Percentiles rank a stretch among this genome's conserved stretches.
These are phyloP conservation scores for Salvelinus alpinus DNA, from an alignment of 2,113 vertebrate species.

Conservation along the genomic window DNA sequence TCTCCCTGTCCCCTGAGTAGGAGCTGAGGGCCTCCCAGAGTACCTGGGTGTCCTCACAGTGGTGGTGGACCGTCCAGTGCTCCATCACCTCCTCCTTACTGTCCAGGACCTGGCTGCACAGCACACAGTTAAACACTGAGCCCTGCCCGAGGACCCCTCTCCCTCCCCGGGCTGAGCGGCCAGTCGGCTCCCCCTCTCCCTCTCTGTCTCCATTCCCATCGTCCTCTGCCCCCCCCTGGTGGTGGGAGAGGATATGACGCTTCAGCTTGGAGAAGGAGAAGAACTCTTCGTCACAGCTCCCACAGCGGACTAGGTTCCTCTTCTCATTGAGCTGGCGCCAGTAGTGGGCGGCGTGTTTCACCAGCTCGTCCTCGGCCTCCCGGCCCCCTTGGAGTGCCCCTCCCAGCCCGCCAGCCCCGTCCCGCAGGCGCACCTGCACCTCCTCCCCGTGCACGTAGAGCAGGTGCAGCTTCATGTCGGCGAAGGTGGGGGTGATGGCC, in stretches of 20 bases:
- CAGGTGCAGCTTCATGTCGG: slow-evolving; percentile 93
- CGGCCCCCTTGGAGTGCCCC: slow-evolving; percentile 44
- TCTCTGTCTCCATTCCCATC: slow-evolving; percentile 4
- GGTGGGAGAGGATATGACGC: slow-evolving; percentile 70
- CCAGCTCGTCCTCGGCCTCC: slow-evolving; percentile 72
- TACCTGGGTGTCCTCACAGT: slow-evolving; percentile 81
- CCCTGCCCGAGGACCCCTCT: slow-evolving; percentile 59
- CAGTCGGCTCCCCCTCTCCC: slow-evolving; percentile 10
- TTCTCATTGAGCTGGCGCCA: slow-evolving; percentile 76
- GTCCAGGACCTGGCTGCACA: slow-evolving; percentile 79
- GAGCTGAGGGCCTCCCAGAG: slow-evolving; percentile 83
- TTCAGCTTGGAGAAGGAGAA: slow-evolving; percentile 72
- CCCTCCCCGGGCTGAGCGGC: background rate
- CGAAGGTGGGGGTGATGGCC: slow-evolving; percentile 86
- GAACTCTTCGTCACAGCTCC: slow-evolving; percentile 68
- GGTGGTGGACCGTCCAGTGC: slow-evolving; percentile 86
- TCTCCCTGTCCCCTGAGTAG: slow-evolving; percentile 54
- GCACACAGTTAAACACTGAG: slow-evolving; percentile 80
- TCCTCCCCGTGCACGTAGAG: slow-evolving; percentile 84
- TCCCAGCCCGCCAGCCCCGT: slow-evolving; percentile 59
- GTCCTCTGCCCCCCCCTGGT: slow-evolving; percentile 40
- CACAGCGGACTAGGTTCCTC: slow-evolving; percentile 64
- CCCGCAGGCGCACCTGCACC: slow-evolving; percentile 75
- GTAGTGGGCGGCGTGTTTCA: slow-evolving; percentile 71
- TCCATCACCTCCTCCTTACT: slow-evolving; percentile 77